Base-by-base conservation (phyloP, 2,888 invertebrate species). In the Meliscaeva auricollis region DNA sequence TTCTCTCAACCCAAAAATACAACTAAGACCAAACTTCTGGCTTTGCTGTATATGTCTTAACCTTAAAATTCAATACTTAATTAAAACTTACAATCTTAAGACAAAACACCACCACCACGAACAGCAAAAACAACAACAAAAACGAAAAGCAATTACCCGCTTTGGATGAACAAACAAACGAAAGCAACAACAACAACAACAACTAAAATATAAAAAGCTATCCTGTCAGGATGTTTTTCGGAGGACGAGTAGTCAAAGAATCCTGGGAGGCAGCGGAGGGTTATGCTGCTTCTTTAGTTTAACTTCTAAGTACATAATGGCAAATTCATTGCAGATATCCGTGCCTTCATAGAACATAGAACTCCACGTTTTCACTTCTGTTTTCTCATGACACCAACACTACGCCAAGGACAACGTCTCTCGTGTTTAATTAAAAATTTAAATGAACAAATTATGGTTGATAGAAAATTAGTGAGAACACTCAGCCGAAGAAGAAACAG, bases 381-480 rank as follows among this genome's bases (percentile, higher is more conserved):
- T 62, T 22, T 68, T 75, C 35, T 50, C 73, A 54, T 38, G 32
- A 30, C 30, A 9, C 13, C 38, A 52, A 1, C 4, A 50, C 22
- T 13, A 35, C 11, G 56, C 17, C 30, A 22, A 41, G 1, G 64
- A 15, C 11, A n/a, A 46, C 22, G 54, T 38, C 68, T 75, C 64
- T 69, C 64, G 81, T 62, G 85, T 81, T 85, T 85, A 85, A 85
- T 85, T 85, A 85, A 85, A 85, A 77, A 81, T 85, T 85, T 85
- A 81, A 85, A 85, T 81, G 81, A 85, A 85, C 85, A 85, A 85
- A 85, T 85, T 85, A 85, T 76, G 85, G 81, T 85, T 85, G 85
- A 85, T 85, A 69, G 85, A 85, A 81, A 85, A 81, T 81, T 81
- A 81, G 72, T 68, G 85, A 56, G 85, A 77, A 56, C n/a, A 58